Percentiles rank a stretch among this genome's conserved stretches.
Conservation (phyloP, 1,140 invertebrate genomes). For the Triops cancriformis region DNA sequence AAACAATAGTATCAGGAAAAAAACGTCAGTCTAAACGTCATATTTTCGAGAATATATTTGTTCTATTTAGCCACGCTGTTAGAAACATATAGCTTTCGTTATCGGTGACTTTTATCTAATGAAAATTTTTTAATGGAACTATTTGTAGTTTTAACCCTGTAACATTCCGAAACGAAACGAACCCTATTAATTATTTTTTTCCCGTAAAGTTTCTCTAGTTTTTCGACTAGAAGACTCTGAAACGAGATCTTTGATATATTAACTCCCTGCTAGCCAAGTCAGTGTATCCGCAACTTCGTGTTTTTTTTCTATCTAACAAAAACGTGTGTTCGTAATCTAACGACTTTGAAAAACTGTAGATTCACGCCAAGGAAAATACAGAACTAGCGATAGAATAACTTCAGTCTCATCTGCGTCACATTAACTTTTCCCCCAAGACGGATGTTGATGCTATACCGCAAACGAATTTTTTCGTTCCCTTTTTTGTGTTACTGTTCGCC, state of each 20-base stretch:
- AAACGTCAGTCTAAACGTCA: too few relatives aligned
- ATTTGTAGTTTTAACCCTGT: not conserved
- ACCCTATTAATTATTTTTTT: not conserved
- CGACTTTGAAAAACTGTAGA: not conserved
- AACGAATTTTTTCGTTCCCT: not conserved
- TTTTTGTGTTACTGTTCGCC: not conserved
- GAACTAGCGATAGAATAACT: constrained; percentile 10
- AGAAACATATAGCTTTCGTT: not conserved
- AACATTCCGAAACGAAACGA: not conserved
- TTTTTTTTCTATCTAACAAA: not conserved
- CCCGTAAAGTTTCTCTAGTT: not conserved
- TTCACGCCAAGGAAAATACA: constrained; percentile 13
- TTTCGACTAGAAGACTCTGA: not conserved
- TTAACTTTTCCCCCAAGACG: not conserved
- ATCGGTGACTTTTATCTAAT: not conserved
- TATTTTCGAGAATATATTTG: not conserved
- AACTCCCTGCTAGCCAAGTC: not conserved
- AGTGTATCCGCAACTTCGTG: not conserved
- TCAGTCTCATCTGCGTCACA: not conserved
- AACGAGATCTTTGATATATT: not conserved
- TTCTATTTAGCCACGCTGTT: not conserved
- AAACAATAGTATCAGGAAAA: not conserved
- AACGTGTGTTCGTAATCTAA: not conserved
- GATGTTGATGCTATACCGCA: constrained; percentile 1
- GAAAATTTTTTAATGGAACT: not conserved